Conservation (phyloP, 2,113 vertebrate genomes). For the Mesocricetus auratus region DNA sequence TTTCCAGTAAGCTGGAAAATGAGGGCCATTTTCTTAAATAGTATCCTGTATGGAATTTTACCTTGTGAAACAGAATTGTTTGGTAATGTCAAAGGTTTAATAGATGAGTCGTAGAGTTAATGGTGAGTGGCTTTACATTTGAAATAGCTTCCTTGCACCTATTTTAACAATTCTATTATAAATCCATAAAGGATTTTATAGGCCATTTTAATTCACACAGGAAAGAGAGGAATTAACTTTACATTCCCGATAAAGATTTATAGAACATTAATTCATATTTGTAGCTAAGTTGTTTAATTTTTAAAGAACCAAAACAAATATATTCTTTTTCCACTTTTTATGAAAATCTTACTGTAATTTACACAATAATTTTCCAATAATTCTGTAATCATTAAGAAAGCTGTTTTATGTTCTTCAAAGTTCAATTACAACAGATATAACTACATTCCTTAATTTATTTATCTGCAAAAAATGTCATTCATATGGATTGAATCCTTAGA, state of each 20-base stretch:
- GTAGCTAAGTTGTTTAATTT: conserved; percentile 70
- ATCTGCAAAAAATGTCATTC: neutral
- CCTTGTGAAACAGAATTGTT: conserved; percentile 75
- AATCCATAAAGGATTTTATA: conserved; percentile 76
- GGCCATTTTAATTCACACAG: conserved; percentile 78
- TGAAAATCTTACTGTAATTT: conserved; percentile 38
- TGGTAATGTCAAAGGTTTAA: conserved; percentile 84
- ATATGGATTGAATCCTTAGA: conserved; percentile 6
- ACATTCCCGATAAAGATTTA: conserved; percentile 81
- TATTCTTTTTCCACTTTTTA: conserved; percentile 39
- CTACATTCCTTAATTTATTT: conserved; percentile 38
- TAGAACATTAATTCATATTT: conserved; percentile 75
- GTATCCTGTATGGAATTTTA: conserved; percentile 71
- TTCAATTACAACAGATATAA: conserved; percentile 41
- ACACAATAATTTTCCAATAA: conserved; percentile 49
- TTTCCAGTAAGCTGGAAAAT: conserved; percentile 83
- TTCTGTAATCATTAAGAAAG: conserved; percentile 48
- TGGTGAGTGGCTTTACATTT: conserved; percentile 81
- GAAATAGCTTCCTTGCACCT: conserved; percentile 82
- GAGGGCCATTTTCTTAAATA: conserved; percentile 78
- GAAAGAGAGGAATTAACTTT: conserved; percentile 69
- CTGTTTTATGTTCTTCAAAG: conserved; percentile 60
- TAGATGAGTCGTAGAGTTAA: conserved; percentile 85
- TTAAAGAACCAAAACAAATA: conserved; percentile 65
- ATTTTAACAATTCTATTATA: conserved; percentile 81